These are phyloP conservation scores for Gouania willdenowi DNA, from an alignment of 2,797 vertebrate species.

Conservation along the genomic window DNA sequence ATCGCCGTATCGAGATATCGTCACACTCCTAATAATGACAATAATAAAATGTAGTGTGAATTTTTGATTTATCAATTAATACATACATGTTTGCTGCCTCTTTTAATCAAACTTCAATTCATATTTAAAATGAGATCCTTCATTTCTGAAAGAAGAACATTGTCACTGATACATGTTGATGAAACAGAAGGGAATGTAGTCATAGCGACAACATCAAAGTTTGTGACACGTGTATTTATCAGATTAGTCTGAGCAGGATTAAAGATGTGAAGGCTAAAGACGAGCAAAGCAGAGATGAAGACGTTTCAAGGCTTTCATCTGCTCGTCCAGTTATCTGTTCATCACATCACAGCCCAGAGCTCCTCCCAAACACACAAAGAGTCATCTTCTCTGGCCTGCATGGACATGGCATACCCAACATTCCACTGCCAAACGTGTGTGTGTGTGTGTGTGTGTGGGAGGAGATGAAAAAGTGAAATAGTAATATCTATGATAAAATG, in stretches of 20 bases:
- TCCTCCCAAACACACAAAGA: slow-evolving; percentile 45
- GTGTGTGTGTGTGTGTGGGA: too few relatives aligned
- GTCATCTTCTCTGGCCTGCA: slow-evolving; percentile 46
- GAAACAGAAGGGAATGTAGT: not conserved
- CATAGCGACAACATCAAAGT: not conserved
- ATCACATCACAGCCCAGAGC: slow-evolving; percentile 53
- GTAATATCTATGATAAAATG: too few relatives aligned
- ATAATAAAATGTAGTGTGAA: too few relatives aligned
- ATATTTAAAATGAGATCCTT: too few relatives aligned
- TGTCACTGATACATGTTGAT: too few relatives aligned
- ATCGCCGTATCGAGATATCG: too few relatives aligned
- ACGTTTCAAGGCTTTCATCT: slow-evolving; percentile 57
- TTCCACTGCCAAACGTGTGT: slow-evolving; percentile 25
- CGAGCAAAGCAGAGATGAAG: slow-evolving; percentile 46
- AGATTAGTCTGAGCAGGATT: slow-evolving; percentile 10
- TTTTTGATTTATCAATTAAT: too few relatives aligned
- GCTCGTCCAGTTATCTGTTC: slow-evolving; percentile 43
- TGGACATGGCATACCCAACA: slow-evolving; percentile 50
- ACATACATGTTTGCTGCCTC: too few relatives aligned
- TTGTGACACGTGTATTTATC: slow-evolving; percentile 15
- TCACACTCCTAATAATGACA: too few relatives aligned
- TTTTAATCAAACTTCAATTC: too few relatives aligned
- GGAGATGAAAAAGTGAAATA: too few relatives aligned
- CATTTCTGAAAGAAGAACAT: not conserved
- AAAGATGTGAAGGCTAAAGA: slow-evolving; percentile 29